A percentile compares a stretch with the other conserved stretches of the same genome.
Evolutionary conservation across 1,140 invertebrate species (phyloP).

Genomic region (Oncopeltus fasciatus): DNA sequence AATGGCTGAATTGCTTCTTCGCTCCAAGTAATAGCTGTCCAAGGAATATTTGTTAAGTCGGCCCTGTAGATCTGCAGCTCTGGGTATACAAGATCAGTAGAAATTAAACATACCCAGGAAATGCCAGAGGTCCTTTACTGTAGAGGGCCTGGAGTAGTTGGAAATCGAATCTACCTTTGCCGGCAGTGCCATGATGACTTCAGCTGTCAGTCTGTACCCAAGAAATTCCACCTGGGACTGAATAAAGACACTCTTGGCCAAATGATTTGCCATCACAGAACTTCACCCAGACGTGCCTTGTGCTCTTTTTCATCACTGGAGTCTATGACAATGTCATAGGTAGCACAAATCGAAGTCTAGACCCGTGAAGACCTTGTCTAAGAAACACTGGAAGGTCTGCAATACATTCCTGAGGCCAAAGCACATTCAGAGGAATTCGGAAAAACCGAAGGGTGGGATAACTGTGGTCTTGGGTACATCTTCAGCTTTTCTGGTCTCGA

Average conservation of each 20-base stretch:
- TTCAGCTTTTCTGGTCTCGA: too few relatives aligned
- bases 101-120: constrained; percentile 33
- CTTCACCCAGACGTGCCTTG: not conserved
- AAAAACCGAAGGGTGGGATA: not conserved
- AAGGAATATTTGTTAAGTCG: constrained; percentile 22
- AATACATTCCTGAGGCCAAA: not conserved
- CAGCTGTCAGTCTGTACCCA: not conserved
- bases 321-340: not conserved
- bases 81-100: constrained; percentile 27
- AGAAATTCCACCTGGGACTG: not conserved
- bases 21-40: not conserved
- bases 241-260: not conserved
- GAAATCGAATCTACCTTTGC: too few relatives aligned
- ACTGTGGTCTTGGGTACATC: not conserved
- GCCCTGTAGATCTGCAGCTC: constrained; percentile 17
- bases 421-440: not conserved
- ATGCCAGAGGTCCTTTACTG: too few relatives aligned
- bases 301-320: not conserved
- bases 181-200: too few relatives aligned
- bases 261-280: not conserved
- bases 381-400: not conserved
- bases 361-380: not conserved
- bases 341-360: not conserved
- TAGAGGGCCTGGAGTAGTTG: constrained; percentile 28
- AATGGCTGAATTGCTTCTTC: constrained; percentile 27